Percentiles rank a stretch among this genome's conserved stretches.
Conservation (phyloP, 2,113 vertebrate species). For the Pagrus major region DNA sequence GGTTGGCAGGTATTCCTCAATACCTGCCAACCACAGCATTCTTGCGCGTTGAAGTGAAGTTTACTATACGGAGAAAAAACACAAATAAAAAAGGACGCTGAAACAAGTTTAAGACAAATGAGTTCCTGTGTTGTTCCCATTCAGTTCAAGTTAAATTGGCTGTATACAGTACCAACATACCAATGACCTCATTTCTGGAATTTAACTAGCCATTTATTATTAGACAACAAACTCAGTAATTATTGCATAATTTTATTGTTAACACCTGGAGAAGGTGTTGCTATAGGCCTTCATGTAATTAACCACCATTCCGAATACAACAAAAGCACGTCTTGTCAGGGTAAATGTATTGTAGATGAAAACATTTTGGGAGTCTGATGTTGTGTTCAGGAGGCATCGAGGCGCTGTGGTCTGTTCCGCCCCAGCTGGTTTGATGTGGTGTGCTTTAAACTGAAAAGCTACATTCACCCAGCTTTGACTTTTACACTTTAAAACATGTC, state of each 20-base stretch:
- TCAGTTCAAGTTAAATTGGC: not conserved
- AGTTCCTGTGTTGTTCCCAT: not conserved
- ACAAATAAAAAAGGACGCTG: not conserved
- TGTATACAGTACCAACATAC: constrained; percentile 3
- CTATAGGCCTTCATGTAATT: not conserved
- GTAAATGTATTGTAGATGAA: not conserved
- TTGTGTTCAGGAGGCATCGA: not conserved
- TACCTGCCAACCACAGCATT: constrained; percentile 44
- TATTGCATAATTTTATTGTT: constrained; percentile 46
- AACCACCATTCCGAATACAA: not conserved
- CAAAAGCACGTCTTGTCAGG: not conserved
- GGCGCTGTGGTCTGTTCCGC: not conserved
- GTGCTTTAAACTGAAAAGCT: constrained; percentile 2
- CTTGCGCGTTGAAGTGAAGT: constrained; percentile 29
- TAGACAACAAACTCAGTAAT: constrained; percentile 53
- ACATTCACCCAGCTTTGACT: not conserved
- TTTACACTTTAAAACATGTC: constrained; percentile 12
- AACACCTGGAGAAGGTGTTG: not conserved
- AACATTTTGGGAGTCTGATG: not conserved
- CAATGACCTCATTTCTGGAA: not conserved
- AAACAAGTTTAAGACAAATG: not conserved
- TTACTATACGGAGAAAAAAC: not conserved
- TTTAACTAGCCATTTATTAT: constrained; percentile 51
- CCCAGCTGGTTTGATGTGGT: constrained; percentile 2
- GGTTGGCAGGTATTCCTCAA: constrained; percentile 53